Conservation (phyloP, 1,140 invertebrate genomes). For the Papilio helenus region DNA sequence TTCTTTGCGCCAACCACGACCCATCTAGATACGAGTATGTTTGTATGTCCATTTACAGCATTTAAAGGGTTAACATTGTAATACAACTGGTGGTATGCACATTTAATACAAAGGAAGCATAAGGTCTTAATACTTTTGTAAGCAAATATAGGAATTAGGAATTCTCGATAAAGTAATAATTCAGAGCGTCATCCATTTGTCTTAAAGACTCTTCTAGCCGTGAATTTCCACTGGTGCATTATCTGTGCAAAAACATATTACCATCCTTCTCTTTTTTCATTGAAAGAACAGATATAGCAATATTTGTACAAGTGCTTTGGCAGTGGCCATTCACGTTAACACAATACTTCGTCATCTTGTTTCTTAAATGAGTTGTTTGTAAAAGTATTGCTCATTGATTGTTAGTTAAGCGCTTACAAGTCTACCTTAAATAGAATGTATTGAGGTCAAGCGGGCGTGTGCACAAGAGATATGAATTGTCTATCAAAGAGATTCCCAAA, state of each 20-base stretch:
- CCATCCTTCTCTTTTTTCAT: neutral
- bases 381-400: slow-evolving; percentile 16
- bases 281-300: neutral
- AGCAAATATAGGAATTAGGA: no score
- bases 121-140: no score
- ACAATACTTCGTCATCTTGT: slow-evolving; percentile 4
- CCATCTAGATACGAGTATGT: slow-evolving; percentile 49
- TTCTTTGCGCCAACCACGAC: slow-evolving; percentile 52
- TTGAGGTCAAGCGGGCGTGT: slow-evolving; percentile 34
- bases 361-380: slow-evolving; percentile 17
- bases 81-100: slow-evolving; percentile 22
- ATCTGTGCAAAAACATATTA: neutral
- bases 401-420: neutral
- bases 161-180: no score
- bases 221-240: neutral
- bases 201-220: neutral
- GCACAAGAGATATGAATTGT: neutral
- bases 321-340: neutral
- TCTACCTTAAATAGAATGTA: slow-evolving; percentile 35
- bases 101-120: neutral
- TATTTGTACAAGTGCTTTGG: neutral
- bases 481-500: neutral
- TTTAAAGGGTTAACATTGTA: slow-evolving; percentile 29
- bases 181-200: no score
- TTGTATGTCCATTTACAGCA: slow-evolving; percentile 49